Evolutionary conservation across 2,888 invertebrate genomes (phyloP).

Genomic region (Nemotelus pantherinus): DNA sequence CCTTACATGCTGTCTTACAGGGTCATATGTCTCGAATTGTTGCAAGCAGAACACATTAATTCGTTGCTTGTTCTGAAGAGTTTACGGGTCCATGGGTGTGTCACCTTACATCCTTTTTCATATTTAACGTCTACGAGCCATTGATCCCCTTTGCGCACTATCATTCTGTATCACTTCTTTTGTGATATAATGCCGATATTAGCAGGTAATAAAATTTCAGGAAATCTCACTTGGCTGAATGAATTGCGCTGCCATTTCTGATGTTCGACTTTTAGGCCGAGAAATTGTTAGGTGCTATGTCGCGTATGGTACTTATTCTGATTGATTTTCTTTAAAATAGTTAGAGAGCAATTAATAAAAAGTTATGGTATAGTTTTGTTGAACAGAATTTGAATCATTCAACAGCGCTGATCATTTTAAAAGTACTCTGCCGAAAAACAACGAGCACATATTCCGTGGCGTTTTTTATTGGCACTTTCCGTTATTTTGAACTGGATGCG

Average conservation of each 20-base stretch:
- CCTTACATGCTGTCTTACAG: slow-evolving; percentile 15
- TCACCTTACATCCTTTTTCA: slow-evolving; percentile 59
- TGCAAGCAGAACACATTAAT: slow-evolving; percentile 12
- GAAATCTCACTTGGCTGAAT: slow-evolving; percentile 47
- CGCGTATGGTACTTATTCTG: slow-evolving; percentile 21
- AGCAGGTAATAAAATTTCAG: slow-evolving; percentile 50
- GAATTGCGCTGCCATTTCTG: slow-evolving; percentile 45
- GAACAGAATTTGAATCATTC: too few species aligned
- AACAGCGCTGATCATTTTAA: too few species aligned
- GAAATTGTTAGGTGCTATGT: slow-evolving; percentile 41
- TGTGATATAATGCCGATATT: slow-evolving; percentile 50
- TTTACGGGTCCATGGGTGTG: slow-evolving; percentile 55
- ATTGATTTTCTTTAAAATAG: background rate
- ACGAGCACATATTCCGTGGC: too few species aligned
- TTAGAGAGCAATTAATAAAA: too few species aligned
- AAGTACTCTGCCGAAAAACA: too few species aligned
- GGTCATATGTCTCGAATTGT: slow-evolving; percentile 13
- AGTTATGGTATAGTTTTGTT: too few species aligned
- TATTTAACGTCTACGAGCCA: slow-evolving; percentile 64
- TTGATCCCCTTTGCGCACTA: slow-evolving; percentile 61
- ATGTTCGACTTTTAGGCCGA: slow-evolving; percentile 24
- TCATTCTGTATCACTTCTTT: background rate
- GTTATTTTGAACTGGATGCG: too few species aligned
- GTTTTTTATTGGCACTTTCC: too few species aligned
- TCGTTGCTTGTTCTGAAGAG: slow-evolving; percentile 1